Base-by-base conservation (phyloP, 2,888 invertebrate species). In the Nymphalis urticae region DNA sequence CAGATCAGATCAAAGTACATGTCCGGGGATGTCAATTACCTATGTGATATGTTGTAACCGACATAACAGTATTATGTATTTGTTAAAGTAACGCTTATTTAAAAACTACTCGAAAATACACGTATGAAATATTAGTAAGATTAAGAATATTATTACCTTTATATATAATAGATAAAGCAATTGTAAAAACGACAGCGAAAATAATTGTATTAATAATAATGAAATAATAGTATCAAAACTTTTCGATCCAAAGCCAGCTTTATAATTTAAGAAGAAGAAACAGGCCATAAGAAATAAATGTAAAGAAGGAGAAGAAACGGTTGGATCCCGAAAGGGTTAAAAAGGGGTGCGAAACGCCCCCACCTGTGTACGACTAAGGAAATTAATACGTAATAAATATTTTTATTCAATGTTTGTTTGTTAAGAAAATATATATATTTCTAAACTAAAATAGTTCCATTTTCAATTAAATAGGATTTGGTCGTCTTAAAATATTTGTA, bases 191-290 rank as follows among this genome's bases (percentile, higher is more conserved):
- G 27, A 32, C 27, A 32, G 6, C 13, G 9, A 19, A 1, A 17
- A 21, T 21, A 24, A 21, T 24, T 36, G 9, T 48, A 65, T 6
- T 16, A 27, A 21, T 17, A 53, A 48, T n/a, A 54, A 50, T n/a
- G 36, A 42, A n/a, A 58, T 6, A 13, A 67, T 85, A 90, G 88
- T 89, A 90, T 87, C 90, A 90, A 91, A 76, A 80, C 73, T 7
- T 13, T 72, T 77, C 3, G 50, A 68, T 80, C 85, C 78, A 70
- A 75, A 76, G 72, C 72, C 78, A 86, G 82, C 86, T 92, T 91
- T 91, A 92, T 92, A 92, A 92, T 92, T 92, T 92, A 92, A 92
- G 92, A 92, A 92, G 92, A 92, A 92, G 92, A 92, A 92, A 92
- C 92, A 92, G 91, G 90, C 91, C 90, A 92, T 92, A 92, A 92